These are phyloP conservation scores for Pseudomyrmex dendroicus DNA, from an alignment of 1,140 invertebrate genomes.

Conservation along the genomic window DNA sequence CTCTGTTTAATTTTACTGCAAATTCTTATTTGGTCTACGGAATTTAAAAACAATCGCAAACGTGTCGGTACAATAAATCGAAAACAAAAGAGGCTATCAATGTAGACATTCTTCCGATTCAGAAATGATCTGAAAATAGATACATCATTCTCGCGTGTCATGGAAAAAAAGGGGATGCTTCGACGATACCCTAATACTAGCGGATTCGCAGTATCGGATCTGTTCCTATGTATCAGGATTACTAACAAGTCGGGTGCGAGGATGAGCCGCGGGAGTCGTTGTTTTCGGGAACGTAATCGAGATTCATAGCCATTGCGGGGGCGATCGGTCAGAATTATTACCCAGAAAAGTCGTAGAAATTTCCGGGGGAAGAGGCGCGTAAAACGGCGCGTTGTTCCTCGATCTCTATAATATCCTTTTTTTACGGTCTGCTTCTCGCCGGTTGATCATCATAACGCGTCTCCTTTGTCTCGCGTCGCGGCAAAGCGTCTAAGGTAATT, in stretches of 20 bases:
- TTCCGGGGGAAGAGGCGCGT: neutral
- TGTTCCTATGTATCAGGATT: constrained; percentile 49
- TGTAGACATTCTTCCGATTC: neutral
- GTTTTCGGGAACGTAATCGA: constrained; percentile 46
- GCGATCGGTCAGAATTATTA: constrained; percentile 15
- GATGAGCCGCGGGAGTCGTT: constrained; percentile 35
- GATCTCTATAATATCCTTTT: constrained; percentile 37
- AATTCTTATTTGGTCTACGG: neutral
- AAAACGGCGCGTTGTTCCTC: neutral
- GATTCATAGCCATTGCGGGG: constrained; percentile 33
- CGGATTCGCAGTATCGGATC: constrained; percentile 23
- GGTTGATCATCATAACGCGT: neutral
- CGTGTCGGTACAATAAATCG: neutral
- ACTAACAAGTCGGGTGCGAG: constrained; percentile 26
- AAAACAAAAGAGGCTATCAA: neutral
- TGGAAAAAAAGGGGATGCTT: neutral
- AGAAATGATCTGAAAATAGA: constrained; percentile 1
- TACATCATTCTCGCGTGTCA: constrained; percentile 37
- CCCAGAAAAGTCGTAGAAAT: constrained; percentile 15
- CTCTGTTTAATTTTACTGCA: too few relatives aligned
- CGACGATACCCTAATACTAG: constrained; percentile 40
- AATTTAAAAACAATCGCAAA: neutral
- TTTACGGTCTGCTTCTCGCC: constrained; percentile 30
- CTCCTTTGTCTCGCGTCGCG: constrained; percentile 28
- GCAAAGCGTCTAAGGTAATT: constrained; percentile 70